Evolutionary conservation across 1,140 invertebrate species (phyloP), one percentile per base, ranked within the genome.

Genomic region (Drosophila gunungcola): DNA sequence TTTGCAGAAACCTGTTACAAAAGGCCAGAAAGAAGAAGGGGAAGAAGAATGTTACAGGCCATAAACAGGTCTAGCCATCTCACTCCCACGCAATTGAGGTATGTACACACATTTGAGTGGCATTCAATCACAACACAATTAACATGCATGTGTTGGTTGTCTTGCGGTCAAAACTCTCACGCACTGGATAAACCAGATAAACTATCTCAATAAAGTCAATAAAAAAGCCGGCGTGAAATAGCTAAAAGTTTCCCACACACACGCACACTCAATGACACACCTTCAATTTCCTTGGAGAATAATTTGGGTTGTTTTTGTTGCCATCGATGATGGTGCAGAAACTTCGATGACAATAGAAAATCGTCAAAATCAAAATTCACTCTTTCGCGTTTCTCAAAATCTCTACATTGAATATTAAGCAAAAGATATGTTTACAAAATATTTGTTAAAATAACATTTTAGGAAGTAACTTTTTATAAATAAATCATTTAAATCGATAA

Each of bases 121-220:
- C 58, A 63, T 79, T 83, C 75, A 83, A 86, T 86, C 83, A 88
- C 61, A 88, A 83, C 69, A 73, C 75, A 83, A 83, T 86, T 88
- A 89, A 88, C 79, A 89, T 67, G 36, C 53, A 43, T 52, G 57
- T 55, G 52, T 67, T 32, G 49, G 13, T 52, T 56, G 42, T 62
- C n/a, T 45, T 68, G 41, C 27, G 25, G 45, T n/a, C 62, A 78
- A 38, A 42, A 34, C 61, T 73, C 52, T 73, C 67, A 67, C 62
- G 61, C 49, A 65, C 48, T 53, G 72, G 62, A 84, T 73, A 84
- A 76, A 77, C 76, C 43, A 65, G 48, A 51, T 51, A 51, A 51
- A 34, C 27, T 16, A 76, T 52, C 72, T 46, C 39, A 79, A 62
- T 64, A 60, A 67, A 65, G 80, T 39, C 51, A 48, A 70, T 68